Evolutionary conservation across 2,797 vertebrate genomes (phyloP), one percentile per base, ranked within the genome.

Genomic region (Masticophis lateralis): DNA sequence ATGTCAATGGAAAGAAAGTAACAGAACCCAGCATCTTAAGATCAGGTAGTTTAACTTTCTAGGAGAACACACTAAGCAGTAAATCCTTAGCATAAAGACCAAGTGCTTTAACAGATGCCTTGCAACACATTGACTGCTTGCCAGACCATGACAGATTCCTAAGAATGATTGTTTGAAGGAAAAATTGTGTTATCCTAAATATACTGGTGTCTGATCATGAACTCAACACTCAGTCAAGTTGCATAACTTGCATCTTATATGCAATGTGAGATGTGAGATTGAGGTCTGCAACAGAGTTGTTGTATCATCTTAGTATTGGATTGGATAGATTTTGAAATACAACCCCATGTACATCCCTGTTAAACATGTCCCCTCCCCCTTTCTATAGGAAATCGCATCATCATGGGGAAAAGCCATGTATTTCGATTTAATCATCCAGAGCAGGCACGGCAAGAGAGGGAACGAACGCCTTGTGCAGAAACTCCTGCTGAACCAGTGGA

Each of bases 361-460:
- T 89, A 53, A 47, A 95, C 74, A 61, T 11, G 9, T 1, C 0
- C 0, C 43, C 60, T 69, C 25, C 8, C 2, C 83, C 0, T 2
- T 22, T 9, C 88, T n/a, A 43, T 94, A 99, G 99, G 99, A 94
- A 99, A 99, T 94, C 99, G 99, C 90, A 99, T 99, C 96, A 99
- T 99, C 97, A 98, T 99, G 98, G 99, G 99, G 0, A 99, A 99
- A 97, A 99, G 99, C 97, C 99, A 99, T 0, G 99, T 99, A 61
- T 99, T 99, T 97, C 98, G 99, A 27, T 99, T 99, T 97, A 99
- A 98, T 97, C 99, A 99, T 95, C 99, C 99, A 0, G 99, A 98
- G 95, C 99, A 99, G 98, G 99, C 99, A 0, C 97, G 99, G 10
- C 98, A 99, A 59, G 99, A 99, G 97, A 98, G 99, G 6, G 99